Evolutionary conservation across 30 jellyfish, hydroid and myxozoan species (phyloP).

Genomic region (Haliclystus octoradiatus): DNA sequence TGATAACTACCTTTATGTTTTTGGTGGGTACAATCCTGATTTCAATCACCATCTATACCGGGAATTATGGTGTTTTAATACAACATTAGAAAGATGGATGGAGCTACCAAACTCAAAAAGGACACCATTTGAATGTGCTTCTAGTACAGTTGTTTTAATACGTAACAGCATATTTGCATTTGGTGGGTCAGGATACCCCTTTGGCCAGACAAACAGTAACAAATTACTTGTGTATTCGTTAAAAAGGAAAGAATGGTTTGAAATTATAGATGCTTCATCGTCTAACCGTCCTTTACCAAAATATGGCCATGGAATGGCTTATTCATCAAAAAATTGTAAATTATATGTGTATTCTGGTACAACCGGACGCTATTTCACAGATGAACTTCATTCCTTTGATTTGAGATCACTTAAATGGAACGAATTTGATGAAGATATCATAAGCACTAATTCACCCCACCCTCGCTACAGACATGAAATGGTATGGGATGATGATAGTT

Average conservation of each 20-base stretch:
- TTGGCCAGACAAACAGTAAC: slow-evolving; percentile 35
- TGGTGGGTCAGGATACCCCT: slow-evolving; percentile 85
- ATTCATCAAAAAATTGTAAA: slow-evolving; percentile 1
- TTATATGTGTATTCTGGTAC: slow-evolving; percentile 61
- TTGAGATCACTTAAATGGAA: slow-evolving; percentile 23
- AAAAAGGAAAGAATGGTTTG: slow-evolving; percentile 27
- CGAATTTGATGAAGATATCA: background rate
- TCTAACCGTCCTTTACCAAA: slow-evolving; percentile 36
- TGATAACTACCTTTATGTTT: slow-evolving; percentile 22
- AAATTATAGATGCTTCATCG: background rate
- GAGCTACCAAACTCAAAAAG: slow-evolving; percentile 35
- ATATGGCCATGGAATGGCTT: slow-evolving; percentile 68
- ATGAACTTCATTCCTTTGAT: slow-evolving; percentile 53
- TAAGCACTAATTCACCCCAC: slow-evolving; percentile 15
- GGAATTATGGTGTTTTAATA: slow-evolving; percentile 47
- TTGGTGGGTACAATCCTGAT: slow-evolving; percentile 61
- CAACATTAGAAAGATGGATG: slow-evolving; percentile 49
- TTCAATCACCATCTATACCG: slow-evolving; percentile 14
- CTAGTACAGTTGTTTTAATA: slow-evolving; percentile 43
- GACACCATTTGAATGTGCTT: slow-evolving; percentile 34
- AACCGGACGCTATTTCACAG: slow-evolving; percentile 30
- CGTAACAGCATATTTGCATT: slow-evolving; percentile 27
- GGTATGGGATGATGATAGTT: slow-evolving; percentile 13
- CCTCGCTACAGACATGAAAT: slow-evolving; percentile 72
- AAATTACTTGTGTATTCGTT: slow-evolving; percentile 32